Conservation (phyloP, 1,140 invertebrate genomes). For the Schmidtea mediterranea region DNA sequence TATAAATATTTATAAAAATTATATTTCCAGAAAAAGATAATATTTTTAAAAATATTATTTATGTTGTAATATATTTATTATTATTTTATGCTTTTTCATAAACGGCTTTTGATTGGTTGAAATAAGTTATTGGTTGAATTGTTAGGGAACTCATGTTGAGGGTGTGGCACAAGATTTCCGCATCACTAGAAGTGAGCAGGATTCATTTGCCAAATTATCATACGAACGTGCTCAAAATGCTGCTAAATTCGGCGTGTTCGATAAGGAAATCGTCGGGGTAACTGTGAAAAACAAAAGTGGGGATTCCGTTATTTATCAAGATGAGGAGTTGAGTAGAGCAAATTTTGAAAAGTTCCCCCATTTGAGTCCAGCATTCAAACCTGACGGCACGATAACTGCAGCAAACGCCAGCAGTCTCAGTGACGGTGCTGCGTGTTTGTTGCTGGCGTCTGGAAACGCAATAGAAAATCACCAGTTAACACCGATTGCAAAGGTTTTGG, state of each 20-base stretch:
- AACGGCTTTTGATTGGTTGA: too few species aligned
- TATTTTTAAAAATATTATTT: too few species aligned
- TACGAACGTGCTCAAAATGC: constrained; percentile 63
- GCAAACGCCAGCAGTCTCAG: constrained; percentile 92
- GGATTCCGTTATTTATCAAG: constrained; percentile 43
- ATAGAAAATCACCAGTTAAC: constrained; percentile 47
- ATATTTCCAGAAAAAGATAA: too few species aligned
- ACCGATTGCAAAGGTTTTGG: constrained; percentile 56
- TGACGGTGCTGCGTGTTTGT: constrained; percentile 71
- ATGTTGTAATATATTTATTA: too few species aligned
- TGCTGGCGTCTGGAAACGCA: constrained; percentile 50
- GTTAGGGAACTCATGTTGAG: constrained; percentile 47
- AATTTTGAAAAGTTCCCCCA: constrained; percentile 74
- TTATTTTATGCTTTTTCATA: too few species aligned
- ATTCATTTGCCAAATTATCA: constrained; percentile 69
- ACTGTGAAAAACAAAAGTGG: constrained; percentile 36
- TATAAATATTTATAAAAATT: too few species aligned
- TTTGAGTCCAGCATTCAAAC: constrained; percentile 56
- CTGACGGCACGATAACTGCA: constrained; percentile 52
- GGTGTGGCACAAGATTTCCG: constrained; percentile 71
- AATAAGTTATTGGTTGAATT: too few species aligned
- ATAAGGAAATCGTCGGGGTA: constrained; percentile 58
- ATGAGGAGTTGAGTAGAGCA: constrained; percentile 82
- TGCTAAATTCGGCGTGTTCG: constrained; percentile 45
- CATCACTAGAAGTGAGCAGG: constrained; percentile 61